Evolutionary conservation across 2,888 invertebrate genomes (phyloP).

Genomic region (Lissonota sp.): DNA sequence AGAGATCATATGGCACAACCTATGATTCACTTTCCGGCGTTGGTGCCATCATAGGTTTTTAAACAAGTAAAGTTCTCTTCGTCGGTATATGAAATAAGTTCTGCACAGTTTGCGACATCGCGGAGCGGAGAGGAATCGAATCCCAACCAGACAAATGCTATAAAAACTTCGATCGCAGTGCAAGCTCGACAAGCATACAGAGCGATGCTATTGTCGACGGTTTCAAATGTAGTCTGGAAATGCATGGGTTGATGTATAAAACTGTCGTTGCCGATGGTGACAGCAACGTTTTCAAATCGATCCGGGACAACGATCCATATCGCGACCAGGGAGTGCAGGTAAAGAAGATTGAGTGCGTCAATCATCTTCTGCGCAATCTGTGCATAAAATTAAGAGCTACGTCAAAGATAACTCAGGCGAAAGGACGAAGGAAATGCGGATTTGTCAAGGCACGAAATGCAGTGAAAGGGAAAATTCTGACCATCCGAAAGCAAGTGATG

Average conservation of each 20-base stretch:
- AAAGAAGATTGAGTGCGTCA: slow-evolving; percentile 77
- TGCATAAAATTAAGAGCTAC: slow-evolving; percentile 50
- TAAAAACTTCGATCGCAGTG: slow-evolving; percentile 70
- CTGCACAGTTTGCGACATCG: slow-evolving; percentile 64
- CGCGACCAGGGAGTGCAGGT: slow-evolving; percentile 60
- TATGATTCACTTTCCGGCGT: slow-evolving; percentile 66
- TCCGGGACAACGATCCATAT: slow-evolving; percentile 70
- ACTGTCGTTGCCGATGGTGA: slow-evolving; percentile 72
- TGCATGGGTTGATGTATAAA: slow-evolving; percentile 61
- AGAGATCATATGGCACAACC: slow-evolving; percentile 61
- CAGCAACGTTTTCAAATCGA: slow-evolving; percentile 73
- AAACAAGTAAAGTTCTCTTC: slow-evolving; percentile 68
- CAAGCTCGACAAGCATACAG: slow-evolving; percentile 73
- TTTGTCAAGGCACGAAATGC: slow-evolving; percentile 20
- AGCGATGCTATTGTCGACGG: slow-evolving; percentile 65
- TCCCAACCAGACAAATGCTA: slow-evolving; percentile 67
- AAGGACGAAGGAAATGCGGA: slow-evolving; percentile 8
- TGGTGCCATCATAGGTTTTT: slow-evolving; percentile 62
- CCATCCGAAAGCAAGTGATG: slow-evolving; percentile 27
- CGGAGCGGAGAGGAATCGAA: slow-evolving; percentile 10
- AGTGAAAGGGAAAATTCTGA: slow-evolving; percentile 20
- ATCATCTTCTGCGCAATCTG: slow-evolving; percentile 72
- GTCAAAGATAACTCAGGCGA: background rate
- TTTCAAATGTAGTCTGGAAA: slow-evolving; percentile 64
- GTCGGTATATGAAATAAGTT: slow-evolving; percentile 72